Evolutionary conservation across 2,797 vertebrate genomes (phyloP), one percentile per base, ranked within the genome.

Genomic region (Epinephelus coioides): DNA sequence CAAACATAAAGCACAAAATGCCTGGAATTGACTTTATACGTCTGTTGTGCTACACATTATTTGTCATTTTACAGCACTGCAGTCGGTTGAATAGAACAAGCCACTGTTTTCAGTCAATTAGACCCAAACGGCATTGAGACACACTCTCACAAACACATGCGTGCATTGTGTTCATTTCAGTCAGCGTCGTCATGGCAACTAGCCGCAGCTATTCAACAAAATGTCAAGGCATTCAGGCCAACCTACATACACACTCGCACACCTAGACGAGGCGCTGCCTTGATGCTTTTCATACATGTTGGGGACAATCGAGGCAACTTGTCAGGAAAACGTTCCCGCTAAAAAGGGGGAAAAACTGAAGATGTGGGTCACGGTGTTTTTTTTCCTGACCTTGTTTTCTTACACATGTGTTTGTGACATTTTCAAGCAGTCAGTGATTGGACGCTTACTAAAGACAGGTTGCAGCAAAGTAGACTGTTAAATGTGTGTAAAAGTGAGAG

Each of bases 181-280:
- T 84, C 80, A 40, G 68, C 3, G 92, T 93, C 82, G 94, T 87
- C 91, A 94, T 92, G 88, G 90, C 88, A 94, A 94, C 93, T 83
- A 78, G 77, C 73, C 13, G 15, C 87, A 73, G 88, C 91, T 79
- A 85, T 92, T 93, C 88, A 93, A 90, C 89, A 76, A 91, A 93
- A 91, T 94, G 91, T 92, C 91, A 92, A 89, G 73, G 88, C 88
- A 86, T 91, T 84, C 83, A 86, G 79, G 66, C 76, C 78, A 87
- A 59, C 64, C 67, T 15, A 62, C 70, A 73, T 13, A 56, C 62
- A 75, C 27, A 64, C 40, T 43, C 40, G 78, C 57, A 82, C 78
- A 68, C 60, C 38, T 47, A 68, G 63, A 64, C 61, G 56, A 86
- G 71, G 21, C 56, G 55, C 40, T 17, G 69, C 68, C 76, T 67